Evolutionary conservation across 2,113 vertebrate genomes (phyloP).

Genomic region (Anser brachyrhynchus): DNA sequence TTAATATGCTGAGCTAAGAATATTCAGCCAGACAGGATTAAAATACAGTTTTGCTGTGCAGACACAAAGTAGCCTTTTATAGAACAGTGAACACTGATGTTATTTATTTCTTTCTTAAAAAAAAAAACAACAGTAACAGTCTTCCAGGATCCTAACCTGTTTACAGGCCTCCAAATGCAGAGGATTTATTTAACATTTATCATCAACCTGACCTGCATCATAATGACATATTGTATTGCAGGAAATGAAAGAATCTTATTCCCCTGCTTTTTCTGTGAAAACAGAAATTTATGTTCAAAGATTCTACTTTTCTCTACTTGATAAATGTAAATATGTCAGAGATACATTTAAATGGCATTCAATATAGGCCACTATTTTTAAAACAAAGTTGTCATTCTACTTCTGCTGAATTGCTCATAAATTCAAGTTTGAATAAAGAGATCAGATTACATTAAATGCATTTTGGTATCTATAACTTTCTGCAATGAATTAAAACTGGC

Average conservation of each 20-base stretch:
- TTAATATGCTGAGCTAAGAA: background rate
- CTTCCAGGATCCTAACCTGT: constrained; percentile 36
- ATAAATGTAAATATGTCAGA: constrained; percentile 77
- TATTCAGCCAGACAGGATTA: background rate
- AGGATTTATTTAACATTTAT: constrained; percentile 60
- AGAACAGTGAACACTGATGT: background rate
- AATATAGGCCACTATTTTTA: constrained; percentile 81
- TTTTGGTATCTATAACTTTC: constrained; percentile 88
- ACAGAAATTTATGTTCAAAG: constrained; percentile 71
- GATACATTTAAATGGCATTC: constrained; percentile 71
- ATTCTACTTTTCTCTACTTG: constrained; percentile 60
- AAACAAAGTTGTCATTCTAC: constrained; percentile 84
- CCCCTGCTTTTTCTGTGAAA: constrained; percentile 37
- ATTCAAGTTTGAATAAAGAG: constrained; percentile 89
- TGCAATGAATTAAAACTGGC: constrained; percentile 94
- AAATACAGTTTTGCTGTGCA: background rate
- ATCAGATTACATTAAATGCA: constrained; percentile 94
- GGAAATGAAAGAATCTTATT: constrained; percentile 62
- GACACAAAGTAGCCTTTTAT: background rate
- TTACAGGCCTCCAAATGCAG: constrained; percentile 27
- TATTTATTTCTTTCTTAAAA: constrained; percentile 23
- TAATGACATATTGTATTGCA: constrained; percentile 39
- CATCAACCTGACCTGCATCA: constrained; percentile 41
- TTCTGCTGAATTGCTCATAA: constrained; percentile 83
- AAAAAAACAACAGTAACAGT: background rate